Evolutionary conservation across 2,888 invertebrate species (phyloP).

Genomic region (Stenoptilia bipunctidactyla): DNA sequence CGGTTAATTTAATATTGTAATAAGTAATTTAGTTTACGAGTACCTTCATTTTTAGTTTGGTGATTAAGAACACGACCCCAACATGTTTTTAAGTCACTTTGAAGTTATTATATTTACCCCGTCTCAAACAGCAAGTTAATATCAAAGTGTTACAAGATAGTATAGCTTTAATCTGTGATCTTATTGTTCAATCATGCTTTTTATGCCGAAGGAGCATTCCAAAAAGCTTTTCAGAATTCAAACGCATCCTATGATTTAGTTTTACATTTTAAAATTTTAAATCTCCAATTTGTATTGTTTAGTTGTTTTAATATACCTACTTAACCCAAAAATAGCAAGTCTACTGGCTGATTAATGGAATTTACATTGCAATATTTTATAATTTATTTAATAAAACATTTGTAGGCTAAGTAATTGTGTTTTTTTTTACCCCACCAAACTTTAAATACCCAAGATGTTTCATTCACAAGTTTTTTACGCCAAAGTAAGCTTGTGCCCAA

Average conservation of each 20-base stretch:
- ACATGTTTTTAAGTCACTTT: too few relatives aligned
- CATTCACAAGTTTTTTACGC: too few relatives aligned
- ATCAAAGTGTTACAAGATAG: too few relatives aligned
- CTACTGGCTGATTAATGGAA: background rate
- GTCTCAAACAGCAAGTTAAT: too few relatives aligned
- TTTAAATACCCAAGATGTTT: background rate
- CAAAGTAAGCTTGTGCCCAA: too few relatives aligned
- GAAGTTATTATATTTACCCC: too few relatives aligned
- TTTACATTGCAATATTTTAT: background rate
- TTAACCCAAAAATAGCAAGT: background rate
- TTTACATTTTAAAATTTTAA: background rate
- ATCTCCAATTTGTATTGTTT: background rate
- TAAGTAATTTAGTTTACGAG: constrained; percentile 4
- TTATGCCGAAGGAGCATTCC: background rate
- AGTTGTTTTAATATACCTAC: background rate
- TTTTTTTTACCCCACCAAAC: too few relatives aligned
- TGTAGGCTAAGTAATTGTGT: background rate
- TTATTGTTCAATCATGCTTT: background rate
- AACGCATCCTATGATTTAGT: background rate
- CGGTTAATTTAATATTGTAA: too few relatives aligned
- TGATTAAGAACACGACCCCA: too few relatives aligned
- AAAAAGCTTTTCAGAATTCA: background rate
- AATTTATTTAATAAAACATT: constrained; percentile 1
- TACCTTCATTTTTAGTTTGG: too few relatives aligned
- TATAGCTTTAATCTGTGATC: background rate